Conservation (phyloP, 1,140 invertebrate genomes). For the Ridgeia piscesae region DNA sequence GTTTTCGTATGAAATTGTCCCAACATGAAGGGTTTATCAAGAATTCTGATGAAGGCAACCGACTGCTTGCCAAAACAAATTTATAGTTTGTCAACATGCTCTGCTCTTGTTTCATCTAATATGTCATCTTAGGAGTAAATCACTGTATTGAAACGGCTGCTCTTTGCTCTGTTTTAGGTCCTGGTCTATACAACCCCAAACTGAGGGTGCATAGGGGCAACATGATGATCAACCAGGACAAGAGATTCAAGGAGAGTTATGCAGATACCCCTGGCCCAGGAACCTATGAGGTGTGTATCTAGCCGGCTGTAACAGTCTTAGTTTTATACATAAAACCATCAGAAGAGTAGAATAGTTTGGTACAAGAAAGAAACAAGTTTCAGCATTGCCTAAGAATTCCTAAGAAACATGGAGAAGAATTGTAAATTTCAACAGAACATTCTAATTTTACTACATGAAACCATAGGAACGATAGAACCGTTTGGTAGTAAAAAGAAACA, state of each 20-base stretch:
- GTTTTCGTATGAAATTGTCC: no score
- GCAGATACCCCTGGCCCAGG: conserved; percentile 55
- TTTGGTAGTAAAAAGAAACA: no score
- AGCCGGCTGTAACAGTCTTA: not conserved
- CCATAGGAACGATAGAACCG: no score
- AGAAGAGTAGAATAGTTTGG: not conserved
- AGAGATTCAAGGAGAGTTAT: conserved; percentile 39
- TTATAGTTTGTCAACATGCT: not conserved
- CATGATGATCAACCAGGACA: conserved; percentile 47
- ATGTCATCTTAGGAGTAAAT: not conserved
- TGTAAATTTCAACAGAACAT: no score
- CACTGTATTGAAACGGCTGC: not conserved
- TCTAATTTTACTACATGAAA: no score
- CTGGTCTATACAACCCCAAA: conserved; percentile 44
- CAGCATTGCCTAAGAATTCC: not conserved
- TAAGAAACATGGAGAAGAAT: not conserved
- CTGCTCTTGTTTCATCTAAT: not conserved
- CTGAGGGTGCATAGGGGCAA: conserved; percentile 38
- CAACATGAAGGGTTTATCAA: not conserved
- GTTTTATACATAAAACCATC: not conserved
- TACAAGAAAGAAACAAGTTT: not conserved
- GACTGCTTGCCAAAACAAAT: not conserved
- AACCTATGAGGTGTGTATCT: conserved; percentile 50
- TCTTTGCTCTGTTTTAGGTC: conserved; percentile 41
- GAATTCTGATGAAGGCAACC: not conserved